Base-by-base conservation (phyloP, 2,888 invertebrate species). In the Drosophila meridiana region DNA sequence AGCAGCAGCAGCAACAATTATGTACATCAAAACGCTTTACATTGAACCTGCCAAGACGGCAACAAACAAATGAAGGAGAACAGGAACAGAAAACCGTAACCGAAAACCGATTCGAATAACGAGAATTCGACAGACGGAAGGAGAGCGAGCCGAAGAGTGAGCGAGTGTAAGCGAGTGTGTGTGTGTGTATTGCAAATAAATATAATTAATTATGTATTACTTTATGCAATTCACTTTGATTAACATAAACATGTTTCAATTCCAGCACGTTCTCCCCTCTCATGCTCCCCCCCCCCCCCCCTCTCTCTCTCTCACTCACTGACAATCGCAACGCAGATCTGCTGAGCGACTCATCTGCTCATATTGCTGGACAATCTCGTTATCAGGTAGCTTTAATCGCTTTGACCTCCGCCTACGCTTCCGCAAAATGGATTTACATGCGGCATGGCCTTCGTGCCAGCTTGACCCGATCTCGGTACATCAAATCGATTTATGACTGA, bases 1-100 rank as follows among this genome's bases (percentile, higher is more conserved):
- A 53, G 30, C 47, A 52, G 47, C 48, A 32, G 6, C 6, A 50
- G 11, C 65, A 63, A 70, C 83, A 77, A 69, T 73, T 75, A 83
- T 79, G 73, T 76, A 52, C 73, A 71, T 69, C 59, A 60, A 70
- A 61, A 32, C 55, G 58, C 59, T 72, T 83, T 64, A 66, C 80
- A 85, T 87, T 84, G 82, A 87, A 87, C 74, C 77, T 80, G 80
- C 69, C 76, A 69, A 69, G 74, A 77, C 65, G 32, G 32, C 50
- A 77, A 77, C 67, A 74, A 68, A 63, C 59, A 56, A 75, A 63
- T 74, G 84, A 85, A 87, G 87, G 85, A 85, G 74, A 85, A 84
- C 85, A 87, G 85, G 85, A 85, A 85, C 80, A 72, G 55, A 50
- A 66, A 69, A 60, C 52, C 74, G 59, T 52, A 67, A 73, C 68